phyloP scores from a whole-genome alignment of 2,113 vertebrate species.

The Epinephelus lanceolatus region DNA sequence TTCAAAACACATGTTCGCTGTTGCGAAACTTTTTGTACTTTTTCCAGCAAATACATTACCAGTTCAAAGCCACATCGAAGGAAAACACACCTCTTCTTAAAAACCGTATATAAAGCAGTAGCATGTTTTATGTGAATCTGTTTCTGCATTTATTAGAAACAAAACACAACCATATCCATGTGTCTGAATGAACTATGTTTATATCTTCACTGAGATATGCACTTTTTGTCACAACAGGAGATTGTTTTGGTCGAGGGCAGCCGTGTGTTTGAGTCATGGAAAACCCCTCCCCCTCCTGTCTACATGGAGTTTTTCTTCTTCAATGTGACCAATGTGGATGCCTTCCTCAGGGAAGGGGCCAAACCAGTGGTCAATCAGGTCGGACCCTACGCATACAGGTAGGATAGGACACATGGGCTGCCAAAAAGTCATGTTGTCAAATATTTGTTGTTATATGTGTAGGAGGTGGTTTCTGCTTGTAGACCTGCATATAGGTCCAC shows the following conservation, averaged over 20 bases:
- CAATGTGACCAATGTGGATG: slow-evolving; percentile 91
- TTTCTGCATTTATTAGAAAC: neutral
- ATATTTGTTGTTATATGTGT: neutral
- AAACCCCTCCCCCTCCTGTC: slow-evolving; percentile 91
- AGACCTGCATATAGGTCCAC: neutral
- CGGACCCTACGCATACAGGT: slow-evolving; percentile 97
- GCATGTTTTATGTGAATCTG: neutral
- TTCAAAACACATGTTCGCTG: slow-evolving; percentile 10
- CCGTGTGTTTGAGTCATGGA: slow-evolving; percentile 91
- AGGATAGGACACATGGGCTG: slow-evolving; percentile 9
- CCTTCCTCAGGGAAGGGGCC: slow-evolving; percentile 84
- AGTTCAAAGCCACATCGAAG: neutral
- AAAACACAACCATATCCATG: neutral
- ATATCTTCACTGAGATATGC: neutral
- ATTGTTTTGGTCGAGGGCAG: slow-evolving; percentile 92
- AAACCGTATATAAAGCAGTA: neutral
- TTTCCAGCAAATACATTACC: neutral
- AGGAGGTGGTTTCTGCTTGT: neutral
- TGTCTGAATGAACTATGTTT: neutral
- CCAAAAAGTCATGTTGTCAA: neutral
- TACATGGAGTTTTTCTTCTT: slow-evolving; percentile 96
- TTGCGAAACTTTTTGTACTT: neutral
- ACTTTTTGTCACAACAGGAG: slow-evolving; percentile 81
- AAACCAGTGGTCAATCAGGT: slow-evolving; percentile 87
- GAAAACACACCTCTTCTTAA: neutral